phyloP scores from a whole-genome alignment of 2,888 invertebrate species.

The Eucera pruinosa region DNA sequence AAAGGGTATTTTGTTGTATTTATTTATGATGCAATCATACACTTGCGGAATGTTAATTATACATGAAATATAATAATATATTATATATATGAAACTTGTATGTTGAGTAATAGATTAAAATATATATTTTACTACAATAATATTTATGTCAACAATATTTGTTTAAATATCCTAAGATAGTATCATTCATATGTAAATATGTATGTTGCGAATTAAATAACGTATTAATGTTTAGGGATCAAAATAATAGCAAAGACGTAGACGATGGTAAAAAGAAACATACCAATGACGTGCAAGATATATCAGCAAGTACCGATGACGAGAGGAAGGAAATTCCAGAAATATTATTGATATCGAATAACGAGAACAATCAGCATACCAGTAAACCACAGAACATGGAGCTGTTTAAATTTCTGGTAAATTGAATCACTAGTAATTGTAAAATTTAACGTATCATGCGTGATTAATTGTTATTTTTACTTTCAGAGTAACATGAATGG shows the following conservation, averaged over 20 bases:
- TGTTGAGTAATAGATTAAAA: too few relatives aligned
- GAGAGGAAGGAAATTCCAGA: constrained; percentile 54
- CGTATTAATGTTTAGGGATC: constrained; percentile 33
- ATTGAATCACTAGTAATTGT: background rate
- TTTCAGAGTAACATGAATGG: constrained; percentile 42
- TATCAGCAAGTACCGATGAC: constrained; percentile 19
- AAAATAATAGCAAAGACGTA: constrained; percentile 41
- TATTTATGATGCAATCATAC: too few relatives aligned
- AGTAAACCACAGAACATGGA: constrained; percentile 61
- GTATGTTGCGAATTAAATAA: background rate
- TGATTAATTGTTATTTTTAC: background rate
- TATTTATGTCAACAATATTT: too few relatives aligned
- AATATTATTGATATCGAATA: constrained; percentile 63
- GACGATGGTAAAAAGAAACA: constrained; percentile 36
- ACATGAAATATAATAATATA: too few relatives aligned
- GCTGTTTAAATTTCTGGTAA: constrained; percentile 74
- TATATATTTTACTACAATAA: too few relatives aligned
- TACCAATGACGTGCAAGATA: constrained; percentile 37
- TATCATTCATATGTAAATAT: too few relatives aligned
- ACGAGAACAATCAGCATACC: constrained; percentile 55
- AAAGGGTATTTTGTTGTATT: too few relatives aligned
- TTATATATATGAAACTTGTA: too few relatives aligned
- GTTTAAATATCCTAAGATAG: too few relatives aligned
- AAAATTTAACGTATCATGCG: too few relatives aligned
- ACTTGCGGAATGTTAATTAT: too few relatives aligned